A percentile compares a stretch with the other conserved stretches of the same genome.
These are phyloP conservation scores for Drosophila insularis DNA, from an alignment of 1,140 invertebrate genomes.

Conservation along the genomic window DNA sequence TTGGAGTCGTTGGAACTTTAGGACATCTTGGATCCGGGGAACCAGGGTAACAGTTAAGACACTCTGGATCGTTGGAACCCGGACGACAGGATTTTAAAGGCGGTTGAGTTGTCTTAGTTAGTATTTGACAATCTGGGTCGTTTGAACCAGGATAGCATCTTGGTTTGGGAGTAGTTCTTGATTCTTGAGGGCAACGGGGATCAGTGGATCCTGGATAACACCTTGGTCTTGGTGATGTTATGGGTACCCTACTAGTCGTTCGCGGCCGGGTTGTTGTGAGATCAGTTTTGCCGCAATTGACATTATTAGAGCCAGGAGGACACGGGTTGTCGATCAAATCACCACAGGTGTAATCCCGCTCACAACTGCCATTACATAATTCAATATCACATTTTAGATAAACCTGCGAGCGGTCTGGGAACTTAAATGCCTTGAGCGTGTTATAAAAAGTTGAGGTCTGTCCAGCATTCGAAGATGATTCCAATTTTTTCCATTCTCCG, in stretches of 20 bases:
- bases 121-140: constrained; percentile 79
- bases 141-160: constrained; percentile 81
- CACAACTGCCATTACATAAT: constrained; percentile 82
- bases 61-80: constrained; percentile 82
- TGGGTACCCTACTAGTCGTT: constrained; percentile 30
- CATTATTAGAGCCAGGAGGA: constrained; percentile 82
- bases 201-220: constrained; percentile 17
- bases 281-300: constrained; percentile 70
- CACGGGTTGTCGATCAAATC: constrained; percentile 48
- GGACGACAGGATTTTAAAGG: constrained; percentile 62
- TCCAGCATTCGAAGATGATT: constrained; percentile 83
- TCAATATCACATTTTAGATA: constrained; percentile 90
- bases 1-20: constrained; percentile 71
- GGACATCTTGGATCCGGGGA: constrained; percentile 72
- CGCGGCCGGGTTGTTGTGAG: constrained; percentile 30
- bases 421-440: constrained; percentile 88
- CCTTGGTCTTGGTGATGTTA: background rate
- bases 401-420: constrained; percentile 88
- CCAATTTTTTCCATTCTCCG: constrained; percentile 86
- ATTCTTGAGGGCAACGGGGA: constrained; percentile 10
- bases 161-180: constrained; percentile 45
- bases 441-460: constrained; percentile 87
- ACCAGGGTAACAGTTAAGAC: constrained; percentile 51
- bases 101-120: constrained; percentile 24
- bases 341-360: constrained; percentile 52